Evolutionary conservation across 1,140 invertebrate genomes (phyloP).

Genomic region (Drosophila neocordata): DNA sequence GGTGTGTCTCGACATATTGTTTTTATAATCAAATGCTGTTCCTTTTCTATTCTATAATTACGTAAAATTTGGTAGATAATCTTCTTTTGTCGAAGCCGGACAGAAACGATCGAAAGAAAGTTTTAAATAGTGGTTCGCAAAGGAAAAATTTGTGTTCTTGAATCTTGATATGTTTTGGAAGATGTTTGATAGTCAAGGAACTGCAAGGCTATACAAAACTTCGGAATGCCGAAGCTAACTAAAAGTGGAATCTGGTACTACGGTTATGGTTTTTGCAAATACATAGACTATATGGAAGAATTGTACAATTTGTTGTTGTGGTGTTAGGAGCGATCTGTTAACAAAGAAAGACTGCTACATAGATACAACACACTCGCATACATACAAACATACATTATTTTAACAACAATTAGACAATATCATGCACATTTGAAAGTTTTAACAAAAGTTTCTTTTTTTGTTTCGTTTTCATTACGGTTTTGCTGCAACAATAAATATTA

Average conservation of each 20-base stretch:
- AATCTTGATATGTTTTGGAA: slow-evolving; percentile 14
- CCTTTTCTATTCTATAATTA: neutral
- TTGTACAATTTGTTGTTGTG: neutral
- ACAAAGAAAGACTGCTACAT: slow-evolving; percentile 42
- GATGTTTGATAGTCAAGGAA: neutral
- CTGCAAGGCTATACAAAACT: neutral
- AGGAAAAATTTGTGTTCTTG: neutral
- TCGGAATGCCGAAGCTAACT: slow-evolving; percentile 9
- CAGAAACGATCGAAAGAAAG: neutral
- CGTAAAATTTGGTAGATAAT: neutral
- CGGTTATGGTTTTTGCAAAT: slow-evolving; percentile 41
- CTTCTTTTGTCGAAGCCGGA: neutral
- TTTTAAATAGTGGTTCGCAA: neutral
- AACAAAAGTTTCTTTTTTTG: slow-evolving; percentile 1
- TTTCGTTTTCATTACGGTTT: slow-evolving; percentile 9
- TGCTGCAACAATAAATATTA: slow-evolving; percentile 24
- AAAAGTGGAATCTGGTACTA: slow-evolving; percentile 49
- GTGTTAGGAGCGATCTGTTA: neutral
- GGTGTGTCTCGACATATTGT: slow-evolving; percentile 25
- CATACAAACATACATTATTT: slow-evolving; percentile 32
- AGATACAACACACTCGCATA: slow-evolving; percentile 28
- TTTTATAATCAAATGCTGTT: neutral
- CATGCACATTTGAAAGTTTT: slow-evolving; percentile 44
- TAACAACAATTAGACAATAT: slow-evolving; percentile 65
- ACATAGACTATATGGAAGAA: slow-evolving; percentile 73